phyloP scores from a whole-genome alignment of 2,797 vertebrate species.

The Pseudochirops cupreus region DNA sequence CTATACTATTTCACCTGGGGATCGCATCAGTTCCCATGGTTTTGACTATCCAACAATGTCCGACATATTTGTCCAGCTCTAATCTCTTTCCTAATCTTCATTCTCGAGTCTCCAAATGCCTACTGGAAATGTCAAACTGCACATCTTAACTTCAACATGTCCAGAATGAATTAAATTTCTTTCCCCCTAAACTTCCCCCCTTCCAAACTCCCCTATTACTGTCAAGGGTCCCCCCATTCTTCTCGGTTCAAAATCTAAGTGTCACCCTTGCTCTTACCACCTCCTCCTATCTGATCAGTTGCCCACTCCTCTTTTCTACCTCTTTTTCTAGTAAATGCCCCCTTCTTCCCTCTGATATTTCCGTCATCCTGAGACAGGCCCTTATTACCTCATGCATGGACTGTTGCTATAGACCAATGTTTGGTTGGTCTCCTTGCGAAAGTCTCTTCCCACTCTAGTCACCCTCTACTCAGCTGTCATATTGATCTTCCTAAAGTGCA shows the following conservation, averaged over 20 bases:
- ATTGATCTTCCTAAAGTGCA: background rate
- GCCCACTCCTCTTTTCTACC: background rate
- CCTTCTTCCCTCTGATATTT: background rate
- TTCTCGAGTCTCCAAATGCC: background rate
- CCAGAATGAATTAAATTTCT: background rate
- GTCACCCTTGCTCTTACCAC: background rate
- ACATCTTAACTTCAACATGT: background rate
- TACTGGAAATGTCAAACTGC: background rate
- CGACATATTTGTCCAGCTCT: background rate
- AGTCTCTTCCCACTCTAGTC: background rate
- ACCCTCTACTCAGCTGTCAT: background rate
- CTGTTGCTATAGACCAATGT: background rate
- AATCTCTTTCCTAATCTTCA: background rate
- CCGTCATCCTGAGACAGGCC: too few relatives aligned
- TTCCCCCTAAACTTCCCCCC: background rate
- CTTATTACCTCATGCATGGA: background rate
- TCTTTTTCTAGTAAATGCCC: background rate
- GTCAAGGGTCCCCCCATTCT: background rate
- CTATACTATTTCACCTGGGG: background rate
- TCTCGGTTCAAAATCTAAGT: background rate
- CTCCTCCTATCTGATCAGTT: fast-evolving
- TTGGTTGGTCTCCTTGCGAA: background rate
- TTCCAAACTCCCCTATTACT: background rate
- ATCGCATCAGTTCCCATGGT: background rate
- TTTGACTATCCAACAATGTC: background rate